Conservation (phyloP, 2,888 invertebrate genomes). For the Bhutanitis thaidina region DNA sequence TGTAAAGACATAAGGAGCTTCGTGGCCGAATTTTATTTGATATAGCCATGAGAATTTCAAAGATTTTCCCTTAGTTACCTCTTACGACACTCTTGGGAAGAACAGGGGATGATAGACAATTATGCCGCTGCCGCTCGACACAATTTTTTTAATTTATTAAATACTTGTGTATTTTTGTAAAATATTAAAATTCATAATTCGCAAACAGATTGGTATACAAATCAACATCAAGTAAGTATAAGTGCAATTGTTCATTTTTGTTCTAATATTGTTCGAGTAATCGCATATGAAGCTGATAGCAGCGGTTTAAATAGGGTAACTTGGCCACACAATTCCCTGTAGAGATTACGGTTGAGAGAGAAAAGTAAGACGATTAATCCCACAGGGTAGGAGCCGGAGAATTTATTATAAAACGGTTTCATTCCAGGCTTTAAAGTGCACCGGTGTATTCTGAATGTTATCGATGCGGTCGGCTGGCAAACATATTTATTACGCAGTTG, state of each 20-base stretch:
- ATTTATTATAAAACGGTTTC: conserved; percentile 75
- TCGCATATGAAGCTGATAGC: conserved; percentile 38
- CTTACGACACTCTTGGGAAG: too few species aligned
- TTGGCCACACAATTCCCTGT: conserved; percentile 70
- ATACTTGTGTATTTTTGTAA: too few species aligned
- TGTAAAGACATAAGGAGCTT: too few species aligned
- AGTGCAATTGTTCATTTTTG: conserved; percentile 3
- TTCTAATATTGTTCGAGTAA: conserved; percentile 13
- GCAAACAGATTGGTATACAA: too few species aligned
- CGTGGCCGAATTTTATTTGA: too few species aligned
- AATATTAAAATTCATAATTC: too few species aligned
- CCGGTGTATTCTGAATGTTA: conserved; percentile 39
- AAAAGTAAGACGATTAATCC: conserved; percentile 79
- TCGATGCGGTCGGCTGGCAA: conserved; percentile 40
- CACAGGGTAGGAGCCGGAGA: conserved; percentile 58
- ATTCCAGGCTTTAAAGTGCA: conserved; percentile 54
- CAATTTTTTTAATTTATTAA: too few species aligned
- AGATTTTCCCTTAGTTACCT: too few species aligned
- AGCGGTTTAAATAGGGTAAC: conserved; percentile 48
- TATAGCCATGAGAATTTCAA: too few species aligned
- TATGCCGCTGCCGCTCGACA: too few species aligned
- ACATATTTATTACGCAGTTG: conserved; percentile 34
- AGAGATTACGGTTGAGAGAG: conserved; percentile 69
- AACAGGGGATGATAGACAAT: too few species aligned
- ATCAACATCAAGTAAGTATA: not conserved